A percentile compares a stretch with the other conserved stretches of the same genome.
These are phyloP conservation scores for Micronisus gabar DNA, from an alignment of 2,113 vertebrate species.

Conservation along the genomic window DNA sequence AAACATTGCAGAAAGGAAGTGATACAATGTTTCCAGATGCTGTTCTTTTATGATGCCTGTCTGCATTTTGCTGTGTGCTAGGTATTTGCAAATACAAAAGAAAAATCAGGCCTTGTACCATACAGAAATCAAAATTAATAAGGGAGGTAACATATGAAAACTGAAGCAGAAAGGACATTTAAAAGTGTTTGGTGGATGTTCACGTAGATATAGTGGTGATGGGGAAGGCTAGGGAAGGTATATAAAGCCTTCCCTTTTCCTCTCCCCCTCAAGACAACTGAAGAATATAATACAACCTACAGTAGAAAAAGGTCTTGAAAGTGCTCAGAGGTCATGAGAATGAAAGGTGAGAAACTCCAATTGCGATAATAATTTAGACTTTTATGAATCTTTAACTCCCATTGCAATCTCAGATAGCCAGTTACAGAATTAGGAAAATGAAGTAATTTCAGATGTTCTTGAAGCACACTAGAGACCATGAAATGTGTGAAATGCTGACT, in stretches of 20 bases:
- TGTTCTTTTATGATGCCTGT: neutral
- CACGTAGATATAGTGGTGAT: neutral
- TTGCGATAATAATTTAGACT: neutral
- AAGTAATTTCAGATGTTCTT: neutral
- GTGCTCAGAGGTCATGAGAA: neutral
- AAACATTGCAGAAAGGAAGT: neutral
- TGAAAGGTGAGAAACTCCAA: neutral
- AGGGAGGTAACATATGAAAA: neutral
- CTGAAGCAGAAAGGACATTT: neutral
- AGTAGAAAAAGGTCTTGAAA: neutral
- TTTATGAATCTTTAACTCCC: neutral
- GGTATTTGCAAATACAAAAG: neutral
- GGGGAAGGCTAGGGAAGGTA: neutral
- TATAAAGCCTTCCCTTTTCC: neutral
- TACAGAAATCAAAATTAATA: neutral
- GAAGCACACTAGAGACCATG: neutral
- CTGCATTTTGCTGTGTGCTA: neutral
- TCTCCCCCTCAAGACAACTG: neutral
- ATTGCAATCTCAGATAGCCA: neutral
- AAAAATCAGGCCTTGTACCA: neutral
- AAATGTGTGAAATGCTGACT: conserved; percentile 9
- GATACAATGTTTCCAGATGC: neutral
- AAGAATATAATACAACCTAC: neutral
- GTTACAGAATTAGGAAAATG: neutral
- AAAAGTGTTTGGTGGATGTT: neutral